phyloP scores from a whole-genome alignment of 2,888 invertebrate species.

The Caenorhabditis japonica region DNA sequence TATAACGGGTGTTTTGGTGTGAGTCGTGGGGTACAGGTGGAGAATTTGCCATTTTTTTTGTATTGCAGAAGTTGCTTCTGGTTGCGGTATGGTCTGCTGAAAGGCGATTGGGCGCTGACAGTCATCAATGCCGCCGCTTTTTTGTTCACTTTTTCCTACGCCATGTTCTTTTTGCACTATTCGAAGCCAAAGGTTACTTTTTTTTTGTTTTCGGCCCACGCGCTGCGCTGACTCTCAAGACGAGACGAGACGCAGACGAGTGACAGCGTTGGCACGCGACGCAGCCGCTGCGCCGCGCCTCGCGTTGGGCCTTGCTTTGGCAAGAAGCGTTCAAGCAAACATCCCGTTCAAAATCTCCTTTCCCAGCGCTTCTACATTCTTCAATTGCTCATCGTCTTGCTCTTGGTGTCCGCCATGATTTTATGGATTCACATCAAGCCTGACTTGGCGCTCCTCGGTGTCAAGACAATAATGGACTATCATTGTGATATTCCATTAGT shows the following conservation, averaged over 20 bases:
- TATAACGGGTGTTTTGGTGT: constrained; percentile 68
- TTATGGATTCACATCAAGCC: constrained; percentile 69
- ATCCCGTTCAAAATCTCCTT: not conserved
- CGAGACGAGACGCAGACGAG: no score
- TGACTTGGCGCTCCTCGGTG: constrained; percentile 78
- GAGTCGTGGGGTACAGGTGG: not conserved
- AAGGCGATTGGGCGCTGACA: constrained; percentile 84
- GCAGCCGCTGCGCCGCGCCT: no score
- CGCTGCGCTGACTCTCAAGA: no score
- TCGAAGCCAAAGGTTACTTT: constrained; percentile 83
- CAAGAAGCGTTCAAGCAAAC: no score
- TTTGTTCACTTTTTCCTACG: constrained; percentile 84
- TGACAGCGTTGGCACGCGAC: no score
- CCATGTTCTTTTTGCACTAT: constrained; percentile 84
- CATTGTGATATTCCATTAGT: no score
- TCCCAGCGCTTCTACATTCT: not conserved
- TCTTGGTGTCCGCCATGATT: not conserved
- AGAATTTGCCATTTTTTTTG: not conserved
- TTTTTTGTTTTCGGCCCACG: not conserved
- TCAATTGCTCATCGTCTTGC: not conserved
- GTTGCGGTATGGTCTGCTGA: constrained; percentile 86
- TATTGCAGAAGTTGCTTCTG: constrained; percentile 84
- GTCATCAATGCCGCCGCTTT: constrained; percentile 86
- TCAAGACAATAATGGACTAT: no score
- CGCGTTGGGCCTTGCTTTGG: no score